Evolutionary conservation across 2,888 invertebrate species (phyloP), one percentile per base, ranked within the genome.

Genomic region (Plusia festucae): DNA sequence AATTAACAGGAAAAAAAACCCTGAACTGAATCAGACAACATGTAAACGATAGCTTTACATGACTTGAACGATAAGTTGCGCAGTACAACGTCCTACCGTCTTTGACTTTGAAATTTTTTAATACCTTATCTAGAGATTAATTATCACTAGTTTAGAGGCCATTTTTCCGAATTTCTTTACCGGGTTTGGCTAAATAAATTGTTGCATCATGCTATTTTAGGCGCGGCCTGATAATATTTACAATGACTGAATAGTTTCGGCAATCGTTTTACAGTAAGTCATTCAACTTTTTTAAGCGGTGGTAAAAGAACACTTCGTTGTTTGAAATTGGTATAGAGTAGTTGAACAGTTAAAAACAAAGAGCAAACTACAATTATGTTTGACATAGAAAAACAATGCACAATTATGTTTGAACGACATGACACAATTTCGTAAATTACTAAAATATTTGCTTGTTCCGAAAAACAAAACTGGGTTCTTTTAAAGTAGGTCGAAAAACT

Each of bases 61-160:
- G 3, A 16, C 8, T 49, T 49, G 46, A 20, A 49, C 46, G 46
- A 49, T 49, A 49, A 20, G 18, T 49, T 18, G 4, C 46, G 18
- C 46, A 49, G 46, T 49, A 49, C 46, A 49, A 49, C 20, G 46
- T 20, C 20, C 46, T 46, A 7, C 15, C 20, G 46, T 49, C 46
- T 49, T 49, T 49, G 46, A 49, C 46, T 49, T 49, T 49, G 46
- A 49, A 49, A 20, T 20, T 16, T 20, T 18, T 11, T 11, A 18
- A 46, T 18, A n/a, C 18, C 46, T 49, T 49, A 49, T 49, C 46
- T 18, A 18, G 11, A 20, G 18, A 11, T 20, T 11, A 49, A 46
- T 46, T 16, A 46, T 46, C 18, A 46, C 1, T 0, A 15, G 9
- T 5, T 40, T 40, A n/a, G 5, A 40, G 40, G 15, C n/a, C 7